Conservation (phyloP, 2,888 invertebrate species). For the Exephanes ischioxanthus region DNA sequence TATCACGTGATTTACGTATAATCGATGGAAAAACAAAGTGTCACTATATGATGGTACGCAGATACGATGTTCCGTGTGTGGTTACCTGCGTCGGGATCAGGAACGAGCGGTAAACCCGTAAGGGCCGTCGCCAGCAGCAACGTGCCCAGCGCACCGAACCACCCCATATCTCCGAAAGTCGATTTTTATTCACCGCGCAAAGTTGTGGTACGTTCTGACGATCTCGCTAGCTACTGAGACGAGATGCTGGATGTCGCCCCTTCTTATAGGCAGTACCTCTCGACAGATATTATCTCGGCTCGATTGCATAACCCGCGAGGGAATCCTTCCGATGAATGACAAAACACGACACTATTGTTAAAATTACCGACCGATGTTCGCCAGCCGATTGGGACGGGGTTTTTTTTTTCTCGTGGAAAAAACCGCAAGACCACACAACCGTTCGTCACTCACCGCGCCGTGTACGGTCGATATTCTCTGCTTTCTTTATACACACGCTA, state of each 20-base stretch:
- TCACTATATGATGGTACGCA: not conserved
- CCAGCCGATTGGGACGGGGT: slow-evolving; percentile 38
- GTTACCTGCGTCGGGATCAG: slow-evolving; percentile 73
- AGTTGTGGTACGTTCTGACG: slow-evolving; percentile 30
- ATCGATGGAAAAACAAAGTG: slow-evolving; percentile 19
- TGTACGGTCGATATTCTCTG: slow-evolving; percentile 34
- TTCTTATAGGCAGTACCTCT: slow-evolving; percentile 68
- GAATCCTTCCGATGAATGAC: slow-evolving; percentile 62
- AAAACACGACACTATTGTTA: slow-evolving; percentile 51
- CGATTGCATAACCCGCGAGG: slow-evolving; percentile 62
- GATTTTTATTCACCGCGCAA: slow-evolving; percentile 21
- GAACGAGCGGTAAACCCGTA: slow-evolving; percentile 71
- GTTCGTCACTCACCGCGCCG: not conserved
- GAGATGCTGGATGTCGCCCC: slow-evolving; percentile 55
- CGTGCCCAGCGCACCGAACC: slow-evolving; percentile 72
- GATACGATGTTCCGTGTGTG: slow-evolving; percentile 7
- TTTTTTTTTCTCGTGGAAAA: slow-evolving; percentile 68
- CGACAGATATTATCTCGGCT: slow-evolving; percentile 50
- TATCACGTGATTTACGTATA: slow-evolving; percentile 38
- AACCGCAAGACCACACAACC: slow-evolving; percentile 28
- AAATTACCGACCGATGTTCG: slow-evolving; percentile 35
- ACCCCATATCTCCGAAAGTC: slow-evolving; percentile 67
- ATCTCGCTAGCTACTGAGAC: slow-evolving; percentile 52
- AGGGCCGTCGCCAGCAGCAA: slow-evolving; percentile 72
- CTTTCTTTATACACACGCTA: slow-evolving; percentile 14